Percentiles rank a stretch among this genome's conserved stretches.
Conservation (phyloP, 2,797 vertebrate genomes). For the Chiroxiphia lanceolata region DNA sequence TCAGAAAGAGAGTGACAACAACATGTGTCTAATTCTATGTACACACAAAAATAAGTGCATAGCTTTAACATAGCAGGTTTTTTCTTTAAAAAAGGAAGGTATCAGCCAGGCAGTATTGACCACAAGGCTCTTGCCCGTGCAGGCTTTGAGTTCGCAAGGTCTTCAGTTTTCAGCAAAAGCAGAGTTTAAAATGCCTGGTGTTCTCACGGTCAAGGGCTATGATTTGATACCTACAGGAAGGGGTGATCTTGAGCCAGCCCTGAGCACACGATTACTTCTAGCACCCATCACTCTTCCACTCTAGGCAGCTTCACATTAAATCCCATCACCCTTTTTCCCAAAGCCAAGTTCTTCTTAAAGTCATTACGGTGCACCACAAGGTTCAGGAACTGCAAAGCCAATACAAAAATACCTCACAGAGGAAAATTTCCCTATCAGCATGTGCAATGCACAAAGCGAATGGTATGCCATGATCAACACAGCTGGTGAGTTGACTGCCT, state of each 20-base stretch:
- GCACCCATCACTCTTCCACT: background rate
- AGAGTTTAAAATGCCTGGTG: background rate
- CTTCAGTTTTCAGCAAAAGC: background rate
- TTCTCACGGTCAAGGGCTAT: background rate
- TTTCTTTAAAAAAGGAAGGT: background rate
- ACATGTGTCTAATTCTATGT: background rate
- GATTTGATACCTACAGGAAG: background rate
- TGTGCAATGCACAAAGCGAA: background rate
- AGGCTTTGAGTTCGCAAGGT: background rate
- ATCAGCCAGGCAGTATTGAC: background rate
- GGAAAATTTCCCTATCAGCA: background rate
- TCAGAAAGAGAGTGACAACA: background rate
- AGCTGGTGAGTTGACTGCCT: background rate
- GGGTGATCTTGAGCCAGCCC: background rate
- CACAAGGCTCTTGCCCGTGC: background rate
- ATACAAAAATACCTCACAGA: background rate
- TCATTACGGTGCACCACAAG: background rate
- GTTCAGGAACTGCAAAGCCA: background rate
- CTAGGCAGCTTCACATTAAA: background rate
- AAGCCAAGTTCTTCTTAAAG: background rate
- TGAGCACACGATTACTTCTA: background rate
- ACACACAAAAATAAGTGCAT: constrained; percentile 6
- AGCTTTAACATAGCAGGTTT: background rate
- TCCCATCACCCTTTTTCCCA: background rate
- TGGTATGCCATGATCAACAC: background rate